Base-by-base conservation (phyloP, 2,888 invertebrate species). In the Drosophila helvetica region DNA sequence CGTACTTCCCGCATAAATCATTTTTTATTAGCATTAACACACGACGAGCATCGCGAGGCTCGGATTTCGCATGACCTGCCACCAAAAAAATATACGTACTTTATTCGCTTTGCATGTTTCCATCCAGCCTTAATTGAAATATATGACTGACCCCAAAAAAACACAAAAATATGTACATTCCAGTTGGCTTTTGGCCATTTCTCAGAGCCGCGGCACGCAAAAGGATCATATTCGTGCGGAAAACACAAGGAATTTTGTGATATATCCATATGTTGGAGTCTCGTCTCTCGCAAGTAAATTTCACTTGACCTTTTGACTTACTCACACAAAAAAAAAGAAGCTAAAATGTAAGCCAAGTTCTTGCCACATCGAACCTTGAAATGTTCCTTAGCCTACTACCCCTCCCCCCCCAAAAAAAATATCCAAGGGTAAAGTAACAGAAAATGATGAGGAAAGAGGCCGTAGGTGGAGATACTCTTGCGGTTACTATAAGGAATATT, bases 121-220 rank as follows among this genome's bases (percentile, higher is more conserved):
- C 73, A 27, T 7, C 38, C 73, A 75, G 51, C 82, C 79, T 81
- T 81, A 83, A 83, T 83, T 83, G 86, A 87, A 77, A 85, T 83
- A 79, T 85, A 82, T 85, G 73, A 15, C 59, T 72, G 72, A 73
- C 76, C 85, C 60, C 58, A 54, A 66, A 12, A 33, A 48, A 61
- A 59, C 52, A 53, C 9, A 25, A 47, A 58, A 71, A 53, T 54
- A 52, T 48, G 57, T 19, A 62, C 46, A 53, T 53, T 53, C 38
- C 38, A 38, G 53, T 43, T 67, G 42, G 30, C 30, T 48, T 38
- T 38, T 30, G 60, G 53, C 81, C 56, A 73, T 69, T 68, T 27
- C 52, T 68, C 67, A 86, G 38, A 7, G 38, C 38, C n/a, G 7
- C 75, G 74, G 67, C 79, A 80, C 65, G 67, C 51, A 61, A 80